These are phyloP conservation scores for Trematomus bernacchii DNA, from an alignment of 2,797 vertebrate genomes.

Conservation along the genomic window DNA sequence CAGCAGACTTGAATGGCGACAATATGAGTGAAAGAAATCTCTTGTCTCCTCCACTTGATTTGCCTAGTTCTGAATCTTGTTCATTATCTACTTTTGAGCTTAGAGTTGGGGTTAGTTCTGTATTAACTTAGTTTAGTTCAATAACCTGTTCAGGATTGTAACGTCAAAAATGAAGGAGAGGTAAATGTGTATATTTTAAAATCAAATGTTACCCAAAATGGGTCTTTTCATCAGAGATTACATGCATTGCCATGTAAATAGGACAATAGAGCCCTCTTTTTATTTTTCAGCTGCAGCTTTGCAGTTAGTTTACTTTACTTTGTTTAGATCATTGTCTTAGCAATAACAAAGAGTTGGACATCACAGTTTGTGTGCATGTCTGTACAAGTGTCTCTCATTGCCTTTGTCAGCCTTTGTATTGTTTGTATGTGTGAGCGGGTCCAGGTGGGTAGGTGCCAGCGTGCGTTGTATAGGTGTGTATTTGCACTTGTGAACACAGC, in stretches of 20 bases:
- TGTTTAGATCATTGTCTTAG: constrained; percentile 31
- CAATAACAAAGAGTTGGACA: constrained; percentile 25
- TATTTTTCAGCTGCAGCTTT: constrained; percentile 1
- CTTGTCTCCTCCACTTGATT: no score
- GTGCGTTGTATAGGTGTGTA: constrained; percentile 47
- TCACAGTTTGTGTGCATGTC: constrained; percentile 30
- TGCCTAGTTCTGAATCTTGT: no score
- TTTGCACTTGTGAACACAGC: constrained; percentile 60
- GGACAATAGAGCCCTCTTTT: background rate
- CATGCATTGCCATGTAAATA: constrained; percentile 14
- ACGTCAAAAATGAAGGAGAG: background rate
- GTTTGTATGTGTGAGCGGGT: constrained; percentile 19
- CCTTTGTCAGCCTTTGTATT: constrained; percentile 31
- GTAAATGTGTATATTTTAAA: background rate
- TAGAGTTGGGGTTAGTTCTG: no score
- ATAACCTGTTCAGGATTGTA: background rate
- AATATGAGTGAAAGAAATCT: no score
- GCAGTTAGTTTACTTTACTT: background rate
- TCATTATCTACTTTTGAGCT: no score
- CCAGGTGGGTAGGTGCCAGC: constrained; percentile 47
- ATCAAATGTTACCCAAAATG: background rate
- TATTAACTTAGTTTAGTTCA: background rate
- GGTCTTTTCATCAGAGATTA: no score
- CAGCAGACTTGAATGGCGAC: no score
- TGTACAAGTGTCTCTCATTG: constrained; percentile 15